Evolutionary conservation across 2,797 vertebrate genomes (phyloP), one percentile per base, ranked within the genome.

Genomic region (Labeo calbasu): DNA sequence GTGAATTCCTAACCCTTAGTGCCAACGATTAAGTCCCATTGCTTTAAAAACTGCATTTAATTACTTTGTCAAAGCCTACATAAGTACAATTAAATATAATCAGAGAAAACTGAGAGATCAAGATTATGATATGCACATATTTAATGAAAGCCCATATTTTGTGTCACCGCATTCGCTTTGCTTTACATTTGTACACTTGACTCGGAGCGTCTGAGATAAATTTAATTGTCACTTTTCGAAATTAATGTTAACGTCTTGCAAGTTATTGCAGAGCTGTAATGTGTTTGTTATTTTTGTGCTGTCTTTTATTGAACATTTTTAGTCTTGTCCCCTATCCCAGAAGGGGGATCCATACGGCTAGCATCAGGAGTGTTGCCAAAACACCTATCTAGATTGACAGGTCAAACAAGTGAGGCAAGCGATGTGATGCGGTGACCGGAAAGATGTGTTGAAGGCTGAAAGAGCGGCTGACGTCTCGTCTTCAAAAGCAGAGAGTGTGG

Each of bases 401-500:
- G 70, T 65, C 61, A 73, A 87, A 87, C 84, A 83, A 83, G 79
- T 82, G 76, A 80, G 53, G 81, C 77, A 76, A 83, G 79, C 78
- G 53, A 83, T 81, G 79, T 68, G 69, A 73, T 70, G 43, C 85
- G 69, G 69, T 86, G 77, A 84, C 85, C 87, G 82, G 81, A 84
- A 85, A 80, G 63, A 84, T 82, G 84, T 85, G 84, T 85, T 78
- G 63, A 61, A 84, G 68, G 36, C 68, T 79, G 53, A 76, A 79
- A 79, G 83, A 65, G 82, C 43, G 25, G 65, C 9, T 61, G 82
- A 84, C 77, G 73, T 77, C 75, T 78, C 61, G 63, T 78, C 75
- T 78, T 78, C 13, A 43, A 82, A 82, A 65, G 70, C 51, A 66
- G 32, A 79, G 57, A 28, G 72, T 57, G 68, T 19, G 40, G 55